Base-by-base conservation (phyloP, 1,140 invertebrate genomes). In the Hyles euphorbiae region DNA sequence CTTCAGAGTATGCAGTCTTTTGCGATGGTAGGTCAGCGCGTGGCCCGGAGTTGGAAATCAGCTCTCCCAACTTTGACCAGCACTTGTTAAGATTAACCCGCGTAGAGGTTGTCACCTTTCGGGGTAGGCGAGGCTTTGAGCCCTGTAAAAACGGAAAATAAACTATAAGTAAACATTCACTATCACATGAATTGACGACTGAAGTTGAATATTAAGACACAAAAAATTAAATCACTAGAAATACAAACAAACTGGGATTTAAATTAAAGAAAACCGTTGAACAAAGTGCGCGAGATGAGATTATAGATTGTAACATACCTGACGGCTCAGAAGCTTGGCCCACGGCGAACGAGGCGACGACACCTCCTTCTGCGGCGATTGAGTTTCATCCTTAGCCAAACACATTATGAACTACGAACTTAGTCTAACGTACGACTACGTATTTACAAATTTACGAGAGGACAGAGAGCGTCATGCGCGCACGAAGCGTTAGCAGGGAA, bases 31-130 rank as follows among this genome's bases (percentile, higher is more conserved):
- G 76, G 77, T 83, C 82, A 73, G 85, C 70, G 67, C 81, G 81
- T 12, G 86, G 76, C n/a, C 83, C 68, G 5, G 82, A 62, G 55
- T 84, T 84, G 55, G 86, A 86, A 60, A 90, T 88, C 56, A 90
- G 65, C 59, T 91, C 90, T 62, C 90, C 90, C 63, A 92, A 89
- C 65, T 90, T 90, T 55, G 88, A 84, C 91, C 91, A 91, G 74
- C 90, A 90, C 75, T 87, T 88, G 74, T 91, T 91, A 33, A 92
- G 81, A 70, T 92, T 91, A 68, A 92, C 85, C 59, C 87, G 89
- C 59, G 90, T 84, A 22, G 88, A 88, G 56, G 77, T 78, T 43
- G 86, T 78, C 66, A 91, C 84, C 56, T 87, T 88, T 50, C 90
- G 77, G 3, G 90, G 87, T 12, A 92, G 79, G 63, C 82, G 84